Percentiles rank a stretch among this genome's conserved stretches.
phyloP scores from a whole-genome alignment of 2,113 vertebrate genomes.

The Pelusios castaneus region DNA sequence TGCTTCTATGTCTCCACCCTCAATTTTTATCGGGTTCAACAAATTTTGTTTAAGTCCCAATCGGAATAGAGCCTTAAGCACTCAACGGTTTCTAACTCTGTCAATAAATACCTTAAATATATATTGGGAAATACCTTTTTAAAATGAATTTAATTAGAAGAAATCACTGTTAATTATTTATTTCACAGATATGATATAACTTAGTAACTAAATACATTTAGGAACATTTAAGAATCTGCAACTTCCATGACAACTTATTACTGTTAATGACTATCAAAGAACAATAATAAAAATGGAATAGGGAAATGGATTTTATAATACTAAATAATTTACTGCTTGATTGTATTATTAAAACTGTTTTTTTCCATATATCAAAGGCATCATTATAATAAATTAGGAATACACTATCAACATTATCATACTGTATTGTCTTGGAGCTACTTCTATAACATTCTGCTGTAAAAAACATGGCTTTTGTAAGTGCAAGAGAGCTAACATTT shows the following conservation, averaged over 20 bases:
- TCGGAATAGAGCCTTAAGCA: not conserved
- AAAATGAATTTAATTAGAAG: not conserved
- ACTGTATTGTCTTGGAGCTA: not conserved
- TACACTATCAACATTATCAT: not conserved
- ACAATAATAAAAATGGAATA: not conserved
- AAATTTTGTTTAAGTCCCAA: not conserved
- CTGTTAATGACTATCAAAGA: not conserved
- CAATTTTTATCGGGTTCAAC: not conserved
- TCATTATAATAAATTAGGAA: not conserved
- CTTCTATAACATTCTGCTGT: not conserved
- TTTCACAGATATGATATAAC: fast-evolving
- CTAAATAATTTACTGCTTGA: not conserved
- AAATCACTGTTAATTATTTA: fast-evolving
- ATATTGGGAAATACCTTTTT: not conserved
- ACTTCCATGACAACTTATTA: not conserved
- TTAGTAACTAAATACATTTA: not conserved
- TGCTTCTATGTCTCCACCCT: not conserved
- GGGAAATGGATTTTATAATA: not conserved
- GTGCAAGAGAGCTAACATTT: not conserved
- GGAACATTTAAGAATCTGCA: not conserved
- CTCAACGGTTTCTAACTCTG: not conserved
- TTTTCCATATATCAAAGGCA: fast-evolving
- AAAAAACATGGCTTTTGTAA: not conserved
- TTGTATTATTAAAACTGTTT: not conserved
- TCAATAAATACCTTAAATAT: not conserved